phyloP scores from a whole-genome alignment of 2,888 invertebrate species.

The Drosophila borborema region DNA sequence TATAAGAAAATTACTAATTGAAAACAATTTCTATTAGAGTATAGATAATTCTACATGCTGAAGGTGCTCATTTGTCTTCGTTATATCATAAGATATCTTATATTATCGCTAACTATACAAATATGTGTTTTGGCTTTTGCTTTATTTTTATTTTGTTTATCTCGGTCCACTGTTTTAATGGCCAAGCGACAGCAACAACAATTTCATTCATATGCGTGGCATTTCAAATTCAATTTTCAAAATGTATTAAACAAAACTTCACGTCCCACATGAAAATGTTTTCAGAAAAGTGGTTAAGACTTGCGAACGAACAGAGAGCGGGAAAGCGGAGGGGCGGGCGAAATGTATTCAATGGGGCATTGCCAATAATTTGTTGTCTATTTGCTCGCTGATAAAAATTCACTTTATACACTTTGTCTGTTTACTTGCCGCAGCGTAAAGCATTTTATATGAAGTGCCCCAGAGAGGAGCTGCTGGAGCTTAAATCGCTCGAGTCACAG shows the following conservation, averaged over 20 bases:
- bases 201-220: constrained; percentile 63
- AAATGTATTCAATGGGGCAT: constrained; percentile 43
- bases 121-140: constrained; percentile 44
- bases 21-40: neutral
- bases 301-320: neutral
- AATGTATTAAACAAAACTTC: constrained; percentile 41
- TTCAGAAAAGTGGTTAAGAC: constrained; percentile 18
- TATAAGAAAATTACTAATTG: too few species aligned
- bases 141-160: constrained; percentile 56
- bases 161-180: constrained; percentile 56
- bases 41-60: neutral
- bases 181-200: constrained; percentile 46
- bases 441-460: constrained; percentile 30
- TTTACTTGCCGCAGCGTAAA: constrained; percentile 50
- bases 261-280: constrained; percentile 16
- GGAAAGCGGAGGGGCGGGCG: neutral
- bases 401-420: constrained; percentile 69
- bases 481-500: constrained; percentile 25
- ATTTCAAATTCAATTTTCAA: constrained; percentile 67
- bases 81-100: constrained; percentile 16
- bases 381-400: constrained; percentile 78
- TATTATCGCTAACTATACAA: constrained; percentile 28
- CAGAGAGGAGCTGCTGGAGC: neutral
- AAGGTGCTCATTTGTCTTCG: neutral
- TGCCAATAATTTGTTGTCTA: constrained; percentile 72